phyloP scores from a whole-genome alignment of 2,113 vertebrate species.

The Chionodraco myersi region DNA sequence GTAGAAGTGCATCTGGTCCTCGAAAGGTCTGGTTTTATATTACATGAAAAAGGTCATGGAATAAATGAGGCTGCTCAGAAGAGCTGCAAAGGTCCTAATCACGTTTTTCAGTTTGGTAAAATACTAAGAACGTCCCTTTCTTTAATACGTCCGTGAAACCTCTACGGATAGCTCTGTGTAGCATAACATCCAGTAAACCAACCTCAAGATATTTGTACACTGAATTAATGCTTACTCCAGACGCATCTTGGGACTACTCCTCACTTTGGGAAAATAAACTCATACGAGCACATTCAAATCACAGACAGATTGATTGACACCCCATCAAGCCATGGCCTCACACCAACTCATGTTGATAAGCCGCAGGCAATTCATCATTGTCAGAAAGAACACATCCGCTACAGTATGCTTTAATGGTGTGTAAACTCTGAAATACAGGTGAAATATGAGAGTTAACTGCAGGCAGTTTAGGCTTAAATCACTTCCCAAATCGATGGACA shows the following conservation, averaged over 20 bases:
- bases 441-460: slow-evolving; percentile 37
- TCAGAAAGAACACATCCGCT: slow-evolving; percentile 60
- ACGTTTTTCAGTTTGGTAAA: slow-evolving; percentile 7
- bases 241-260: slow-evolving; percentile 47
- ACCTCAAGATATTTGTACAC: slow-evolving; percentile 32
- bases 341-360: slow-evolving; percentile 74
- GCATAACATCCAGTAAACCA: slow-evolving; percentile 29
- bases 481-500: slow-evolving; percentile 17
- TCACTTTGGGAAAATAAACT: slow-evolving; percentile 40
- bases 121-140: slow-evolving; percentile 13
- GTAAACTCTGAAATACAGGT: slow-evolving; percentile 52
- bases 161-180: neutral
- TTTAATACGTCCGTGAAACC: slow-evolving; percentile 11
- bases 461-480: neutral
- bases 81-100: slow-evolving; percentile 37
- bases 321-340: slow-evolving; percentile 72
- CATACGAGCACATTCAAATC: slow-evolving; percentile 58
- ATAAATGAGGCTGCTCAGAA: slow-evolving; percentile 38
- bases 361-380: slow-evolving; percentile 80
- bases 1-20: neutral
- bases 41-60: slow-evolving; percentile 50
- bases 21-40: slow-evolving; percentile 42
- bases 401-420: slow-evolving; percentile 37
- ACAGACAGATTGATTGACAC: slow-evolving; percentile 75
- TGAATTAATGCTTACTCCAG: slow-evolving; percentile 65